Base-by-base conservation (phyloP, 2,888 invertebrate genomes). In the Rhodophaea formosa region DNA sequence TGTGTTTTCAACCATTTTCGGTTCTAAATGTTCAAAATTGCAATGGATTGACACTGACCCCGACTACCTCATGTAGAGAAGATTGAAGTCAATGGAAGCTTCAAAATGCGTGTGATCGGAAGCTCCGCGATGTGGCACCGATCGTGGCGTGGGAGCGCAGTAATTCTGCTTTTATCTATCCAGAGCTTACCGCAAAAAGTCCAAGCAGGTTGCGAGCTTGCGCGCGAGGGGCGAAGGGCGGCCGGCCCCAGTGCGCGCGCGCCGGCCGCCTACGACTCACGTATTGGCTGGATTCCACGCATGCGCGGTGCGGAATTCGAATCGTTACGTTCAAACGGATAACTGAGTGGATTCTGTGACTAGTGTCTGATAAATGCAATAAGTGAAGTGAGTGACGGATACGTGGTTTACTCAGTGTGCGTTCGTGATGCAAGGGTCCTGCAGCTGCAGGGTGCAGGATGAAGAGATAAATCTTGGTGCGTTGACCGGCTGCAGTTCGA, bases 151-250 rank as follows among this genome's bases (percentile, higher is more conserved):
- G 86, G 81, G 84, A 84, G 79, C 82, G 79, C 71, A 75, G 77
- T 77, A 70, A 74, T 77, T 83, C 82, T 75, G 79, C 80, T 83
- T 80, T 81, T 80, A 79, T 77, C 76, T 72, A 59, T 56, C 51
- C 51, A 39, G 73, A 80, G 82, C 85, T 84, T 80, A 74, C 77
- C 78, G 82, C 79, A 85, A 86, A 87, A 86, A 86, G 86, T 83
- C 70, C 63, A 68, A 77, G 79, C 83, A 81, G 84, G 84, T 80
- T 79, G 82, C 65, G 65, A 60, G 65, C 68, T 65, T 65, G 63
- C 65, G 62, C 65, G 66, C 67, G 68, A 63, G 68, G 59, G 68
- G 64, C 71, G 66, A 68, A 67, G 66, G 67, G 66, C 59, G 61
- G 42, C 43, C 39, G 49, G 57, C 56, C 53, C 69, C 82, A 84